Evolutionary conservation across 2,888 invertebrate species (phyloP).

Genomic region (Tenthredo distinguenda): DNA sequence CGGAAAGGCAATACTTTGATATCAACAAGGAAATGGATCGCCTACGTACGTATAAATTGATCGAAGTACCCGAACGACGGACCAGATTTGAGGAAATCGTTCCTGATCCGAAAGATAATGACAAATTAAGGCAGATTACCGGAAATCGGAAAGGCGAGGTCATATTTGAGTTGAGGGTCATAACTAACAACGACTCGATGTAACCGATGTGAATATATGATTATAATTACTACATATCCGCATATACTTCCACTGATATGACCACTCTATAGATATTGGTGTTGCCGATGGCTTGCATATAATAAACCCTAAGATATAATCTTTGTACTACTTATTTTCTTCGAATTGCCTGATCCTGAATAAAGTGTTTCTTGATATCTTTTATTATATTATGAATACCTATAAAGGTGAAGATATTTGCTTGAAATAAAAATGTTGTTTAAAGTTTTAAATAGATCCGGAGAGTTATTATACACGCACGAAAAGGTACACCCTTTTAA

Average conservation of each 20-base stretch:
- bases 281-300: not conserved
- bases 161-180: constrained; percentile 72
- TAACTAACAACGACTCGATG: constrained; percentile 68
- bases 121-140: constrained; percentile 65
- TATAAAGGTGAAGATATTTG: not conserved
- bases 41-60: constrained; percentile 64
- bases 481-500: constrained; percentile 5
- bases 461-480: not conserved
- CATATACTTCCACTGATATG: no score
- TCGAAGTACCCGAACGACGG: constrained; percentile 63
- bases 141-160: constrained; percentile 69
- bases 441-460: not conserved
- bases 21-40: constrained; percentile 62
- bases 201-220: not conserved
- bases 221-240: not conserved
- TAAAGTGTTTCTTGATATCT: not conserved
- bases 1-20: constrained; percentile 63
- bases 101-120: constrained; percentile 62
- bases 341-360: not conserved
- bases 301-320: not conserved
- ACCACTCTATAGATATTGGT: no score
- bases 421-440: not conserved
- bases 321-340: not conserved
- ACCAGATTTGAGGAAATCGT: constrained; percentile 63
- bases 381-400: not conserved